phyloP scores from a whole-genome alignment of 1,140 invertebrate genomes.

The Caenorhabditis inopinata region DNA sequence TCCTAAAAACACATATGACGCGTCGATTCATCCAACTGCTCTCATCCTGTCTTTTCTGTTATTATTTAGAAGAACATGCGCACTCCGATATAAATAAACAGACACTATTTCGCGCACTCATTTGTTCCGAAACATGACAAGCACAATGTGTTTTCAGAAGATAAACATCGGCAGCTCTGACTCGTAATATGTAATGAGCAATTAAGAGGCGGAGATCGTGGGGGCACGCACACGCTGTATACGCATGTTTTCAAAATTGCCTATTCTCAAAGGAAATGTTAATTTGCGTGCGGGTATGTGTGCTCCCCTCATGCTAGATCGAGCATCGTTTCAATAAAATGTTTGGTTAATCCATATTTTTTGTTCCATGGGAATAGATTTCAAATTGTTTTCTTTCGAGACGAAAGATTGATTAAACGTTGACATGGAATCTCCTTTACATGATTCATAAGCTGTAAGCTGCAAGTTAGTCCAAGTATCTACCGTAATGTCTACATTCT shows the following conservation, averaged over 20 bases:
- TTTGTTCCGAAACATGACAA: constrained; percentile 14
- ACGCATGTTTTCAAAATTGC: neutral
- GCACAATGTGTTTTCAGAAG: neutral
- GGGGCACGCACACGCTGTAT: neutral
- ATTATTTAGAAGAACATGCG: neutral
- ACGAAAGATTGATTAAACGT: neutral
- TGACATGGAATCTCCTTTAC: neutral
- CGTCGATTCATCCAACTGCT: neutral
- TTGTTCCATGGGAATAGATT: neutral
- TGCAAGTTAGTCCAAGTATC: too few species aligned
- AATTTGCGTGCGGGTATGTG: neutral
- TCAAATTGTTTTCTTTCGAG: neutral
- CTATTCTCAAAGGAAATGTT: constrained; percentile 7
- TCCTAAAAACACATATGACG: constrained; percentile 57
- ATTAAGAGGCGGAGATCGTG: neutral
- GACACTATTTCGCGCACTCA: neutral
- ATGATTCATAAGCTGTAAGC: too few species aligned
- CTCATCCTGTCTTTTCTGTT: neutral
- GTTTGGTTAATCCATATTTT: neutral
- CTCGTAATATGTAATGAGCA: constrained; percentile 31
- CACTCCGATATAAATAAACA: too few species aligned
- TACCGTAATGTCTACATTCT: too few species aligned
- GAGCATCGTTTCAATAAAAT: constrained; percentile 21
- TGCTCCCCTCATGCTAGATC: too few species aligned
- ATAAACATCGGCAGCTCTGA: constrained; percentile 16